Evolutionary conservation across 2,113 vertebrate species (phyloP), one percentile per base, ranked within the genome.

Genomic region (Corynorhinus townsendii): DNA sequence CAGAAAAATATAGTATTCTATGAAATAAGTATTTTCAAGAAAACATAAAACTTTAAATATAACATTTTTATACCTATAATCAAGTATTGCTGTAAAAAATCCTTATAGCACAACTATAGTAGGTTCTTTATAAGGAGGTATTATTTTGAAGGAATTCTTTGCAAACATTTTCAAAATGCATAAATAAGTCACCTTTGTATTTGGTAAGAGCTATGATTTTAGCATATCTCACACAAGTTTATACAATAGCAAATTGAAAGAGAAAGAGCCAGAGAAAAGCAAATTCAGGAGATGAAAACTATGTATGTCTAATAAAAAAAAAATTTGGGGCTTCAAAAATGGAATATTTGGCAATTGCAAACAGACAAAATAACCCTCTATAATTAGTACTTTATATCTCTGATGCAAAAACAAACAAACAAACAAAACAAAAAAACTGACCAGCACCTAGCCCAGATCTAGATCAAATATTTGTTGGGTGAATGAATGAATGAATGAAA

Each of bases 81-180:
- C 24, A 83, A 40, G 4, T 88, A 77, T 15, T 90, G 38, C 5
- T 68, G 80, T 77, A 69, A 89, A 89, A 93, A 89, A 33, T 83
- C 28, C 8, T 90, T 47, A 54, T 17, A 80, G 45, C 8, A 86
- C n/a, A 91, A 2, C 1, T 77, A 84, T 40, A 62, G 14, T n/a
- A 86, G 11, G 12, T 0, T 68, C 8, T 38, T 86, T 52, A 19
- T 59, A 89, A 38, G 6, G 17, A 88, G 3, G 9, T 15, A 71
- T 66, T 91, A 84, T 76, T 89, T 66, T 91, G 35, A 14, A 64
- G 43, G 16, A 96, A 73, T 40, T 72, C 11, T 91, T 86, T 89
- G 33, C 45, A 87, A 96, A 84, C 28, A 77, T 87, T 96, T 94
- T 81, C 4, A 88, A 95, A 95, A 87, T 92, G 45, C 49, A 94